These are phyloP conservation scores for Borostomias antarcticus DNA, from an alignment of 2,797 vertebrate species.

Conservation along the genomic window DNA sequence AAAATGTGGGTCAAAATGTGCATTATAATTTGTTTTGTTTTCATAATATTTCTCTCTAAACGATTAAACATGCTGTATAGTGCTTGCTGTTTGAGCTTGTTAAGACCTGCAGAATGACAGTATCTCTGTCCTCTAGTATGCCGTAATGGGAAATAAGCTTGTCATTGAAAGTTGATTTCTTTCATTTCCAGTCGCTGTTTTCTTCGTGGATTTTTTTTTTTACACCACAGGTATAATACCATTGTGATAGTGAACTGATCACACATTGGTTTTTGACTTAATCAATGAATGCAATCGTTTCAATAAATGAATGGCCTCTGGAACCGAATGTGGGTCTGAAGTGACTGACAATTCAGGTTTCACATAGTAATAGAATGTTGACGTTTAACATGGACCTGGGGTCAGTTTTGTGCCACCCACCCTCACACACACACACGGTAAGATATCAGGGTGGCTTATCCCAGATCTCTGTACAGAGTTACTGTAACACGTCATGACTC, in stretches of 20 bases:
- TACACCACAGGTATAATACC: conserved; percentile 8
- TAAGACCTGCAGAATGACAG: conserved; percentile 69
- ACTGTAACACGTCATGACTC: conserved; percentile 13
- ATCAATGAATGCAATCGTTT: conserved; percentile 13
- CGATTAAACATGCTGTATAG: conserved; percentile 69
- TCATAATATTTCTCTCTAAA: conserved; percentile 73
- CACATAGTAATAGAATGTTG: neutral
- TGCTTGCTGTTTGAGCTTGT: conserved; percentile 74
- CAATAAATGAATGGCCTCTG: conserved; percentile 15
- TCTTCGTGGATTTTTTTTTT: conserved; percentile 36
- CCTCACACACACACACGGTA: neutral
- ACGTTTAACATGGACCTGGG: conserved; percentile 22
- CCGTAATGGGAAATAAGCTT: conserved; percentile 57
- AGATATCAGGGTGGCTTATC: conserved; percentile 2
- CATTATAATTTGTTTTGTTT: conserved; percentile 56
- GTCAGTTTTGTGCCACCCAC: neutral
- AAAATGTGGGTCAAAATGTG: conserved; percentile 61
- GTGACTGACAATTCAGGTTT: conserved; percentile 3
- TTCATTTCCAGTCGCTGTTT: conserved; percentile 37
- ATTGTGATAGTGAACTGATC: conserved; percentile 6
- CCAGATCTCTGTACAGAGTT: conserved; percentile 49
- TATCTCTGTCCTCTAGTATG: conserved; percentile 47
- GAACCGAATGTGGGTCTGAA: conserved; percentile 14
- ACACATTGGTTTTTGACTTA: conserved; percentile 5
- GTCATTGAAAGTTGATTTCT: conserved; percentile 41